Percentiles rank a stretch among this genome's conserved stretches.
These are phyloP conservation scores for Pentamera pediparva DNA, from an alignment of 53 echinoderm and acorn worm species.

Conservation along the genomic window DNA sequence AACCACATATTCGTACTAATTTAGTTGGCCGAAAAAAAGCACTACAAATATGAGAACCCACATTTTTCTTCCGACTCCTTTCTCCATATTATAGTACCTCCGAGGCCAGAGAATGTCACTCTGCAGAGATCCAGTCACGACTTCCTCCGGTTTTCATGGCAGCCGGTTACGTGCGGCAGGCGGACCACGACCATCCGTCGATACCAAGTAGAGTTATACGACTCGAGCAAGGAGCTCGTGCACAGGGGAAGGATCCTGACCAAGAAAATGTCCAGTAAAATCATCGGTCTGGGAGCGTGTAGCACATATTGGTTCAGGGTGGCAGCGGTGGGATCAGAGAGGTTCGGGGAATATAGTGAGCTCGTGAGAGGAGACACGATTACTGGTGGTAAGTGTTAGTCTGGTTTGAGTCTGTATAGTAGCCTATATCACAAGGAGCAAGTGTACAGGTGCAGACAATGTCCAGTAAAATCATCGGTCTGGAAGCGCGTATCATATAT, in stretches of 20 bases:
- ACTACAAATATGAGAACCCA: background rate
- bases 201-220: slow-evolving; percentile 3
- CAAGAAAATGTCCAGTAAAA: slow-evolving; percentile 16
- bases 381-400: slow-evolving; percentile 18
- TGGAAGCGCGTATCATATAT: background rate
- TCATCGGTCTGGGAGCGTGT: slow-evolving; percentile 10
- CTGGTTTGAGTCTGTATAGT: no score
- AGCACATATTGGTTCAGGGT: slow-evolving; percentile 39
- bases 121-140: background rate
- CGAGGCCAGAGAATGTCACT: background rate
- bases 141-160: slow-evolving; percentile 6
- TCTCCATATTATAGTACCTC: background rate
- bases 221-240: background rate
- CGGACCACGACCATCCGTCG: background rate
- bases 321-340: slow-evolving; percentile 11
- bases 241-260: slow-evolving; percentile 6
- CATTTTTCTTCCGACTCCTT: background rate
- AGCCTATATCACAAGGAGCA: no score
- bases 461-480: no score
- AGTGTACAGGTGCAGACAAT: background rate
- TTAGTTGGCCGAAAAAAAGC: background rate
- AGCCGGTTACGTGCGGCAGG: background rate
- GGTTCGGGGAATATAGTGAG: slow-evolving; percentile 2
- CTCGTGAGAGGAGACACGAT: slow-evolving; percentile 8
- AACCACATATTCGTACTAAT: no score